Evolutionary conservation across 2,888 invertebrate genomes (phyloP).

Genomic region (Helobdella robusta): DNA sequence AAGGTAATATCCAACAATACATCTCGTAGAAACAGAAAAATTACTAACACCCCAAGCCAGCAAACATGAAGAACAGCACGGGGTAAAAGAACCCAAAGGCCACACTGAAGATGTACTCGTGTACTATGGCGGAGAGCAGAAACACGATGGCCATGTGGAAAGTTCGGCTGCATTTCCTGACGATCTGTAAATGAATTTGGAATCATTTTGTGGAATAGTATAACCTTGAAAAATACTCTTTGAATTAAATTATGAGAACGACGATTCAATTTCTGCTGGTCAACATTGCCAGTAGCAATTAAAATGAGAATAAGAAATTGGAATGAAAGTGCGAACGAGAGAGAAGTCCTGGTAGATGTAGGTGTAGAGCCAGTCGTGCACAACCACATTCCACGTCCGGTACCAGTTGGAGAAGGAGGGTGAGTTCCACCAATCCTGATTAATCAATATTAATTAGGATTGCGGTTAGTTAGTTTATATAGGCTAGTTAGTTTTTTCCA

Average conservation of each 20-base stretch:
- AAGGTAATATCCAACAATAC: neutral
- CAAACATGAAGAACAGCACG: constrained; percentile 68
- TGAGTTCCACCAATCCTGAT: constrained; percentile 86
- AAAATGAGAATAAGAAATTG: no score
- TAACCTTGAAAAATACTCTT: no score
- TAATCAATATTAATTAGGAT: neutral
- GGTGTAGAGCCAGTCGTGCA: constrained; percentile 84
- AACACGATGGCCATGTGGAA: constrained; percentile 62
- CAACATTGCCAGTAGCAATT: no score
- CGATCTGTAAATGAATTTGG: constrained; percentile 29
- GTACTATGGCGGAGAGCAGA: constrained; percentile 71
- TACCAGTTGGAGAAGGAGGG: constrained; percentile 72
- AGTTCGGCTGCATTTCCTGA: constrained; percentile 34
- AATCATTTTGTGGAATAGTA: no score
- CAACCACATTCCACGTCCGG: constrained; percentile 88
- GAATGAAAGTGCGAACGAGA: no score
- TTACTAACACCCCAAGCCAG: constrained; percentile 57
- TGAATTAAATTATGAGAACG: no score
- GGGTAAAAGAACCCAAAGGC: constrained; percentile 79
- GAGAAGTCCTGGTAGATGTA: constrained; percentile 73
- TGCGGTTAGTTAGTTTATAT: no score
- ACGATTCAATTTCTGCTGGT: no score
- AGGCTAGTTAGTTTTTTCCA: no score
- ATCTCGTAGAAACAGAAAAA: neutral
- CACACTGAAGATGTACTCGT: constrained; percentile 73